A percentile compares a stretch with the other conserved stretches of the same genome.
Conservation (phyloP, 2,797 vertebrate species). For the Eutrigla gurnardus region DNA sequence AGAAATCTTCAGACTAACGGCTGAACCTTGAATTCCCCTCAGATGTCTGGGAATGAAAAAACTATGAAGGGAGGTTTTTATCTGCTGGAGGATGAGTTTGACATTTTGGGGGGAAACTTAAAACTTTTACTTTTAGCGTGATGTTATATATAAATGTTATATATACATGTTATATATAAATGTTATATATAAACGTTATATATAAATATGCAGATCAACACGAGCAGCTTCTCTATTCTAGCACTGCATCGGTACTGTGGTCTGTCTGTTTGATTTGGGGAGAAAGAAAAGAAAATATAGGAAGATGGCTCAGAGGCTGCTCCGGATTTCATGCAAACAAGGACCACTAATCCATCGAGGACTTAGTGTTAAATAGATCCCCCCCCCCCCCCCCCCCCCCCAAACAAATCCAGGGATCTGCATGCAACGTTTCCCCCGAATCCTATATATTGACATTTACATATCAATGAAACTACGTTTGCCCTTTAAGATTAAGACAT, state of each 20-base stretch:
- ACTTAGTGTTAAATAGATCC: slow-evolving; percentile 58
- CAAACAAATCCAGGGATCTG: slow-evolving; percentile 27
- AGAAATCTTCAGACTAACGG: background rate
- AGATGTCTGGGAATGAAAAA: background rate
- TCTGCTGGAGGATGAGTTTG: background rate
- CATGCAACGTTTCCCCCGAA: slow-evolving; percentile 14
- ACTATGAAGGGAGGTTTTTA: slow-evolving; percentile 2
- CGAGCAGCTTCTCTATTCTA: slow-evolving; percentile 8
- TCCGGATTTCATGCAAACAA: slow-evolving; percentile 54
- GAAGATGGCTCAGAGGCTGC: slow-evolving; percentile 21
- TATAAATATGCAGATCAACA: slow-evolving; percentile 27
- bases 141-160: background rate
- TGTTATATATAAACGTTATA: background rate
- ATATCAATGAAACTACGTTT: slow-evolving; percentile 17
- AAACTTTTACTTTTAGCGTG: background rate
- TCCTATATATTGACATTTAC: slow-evolving; percentile 27
- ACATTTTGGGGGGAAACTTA: background rate
- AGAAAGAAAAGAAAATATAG: background rate
- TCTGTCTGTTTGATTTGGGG: background rate
- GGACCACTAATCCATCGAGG: slow-evolving; percentile 40
- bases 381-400: too few relatives aligned
- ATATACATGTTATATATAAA: slow-evolving; percentile 8
- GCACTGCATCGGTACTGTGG: slow-evolving; percentile 37
- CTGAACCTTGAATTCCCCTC: background rate
- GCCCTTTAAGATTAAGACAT: background rate